Conservation (phyloP, 2,797 vertebrate species). For the Mus caroli region DNA sequence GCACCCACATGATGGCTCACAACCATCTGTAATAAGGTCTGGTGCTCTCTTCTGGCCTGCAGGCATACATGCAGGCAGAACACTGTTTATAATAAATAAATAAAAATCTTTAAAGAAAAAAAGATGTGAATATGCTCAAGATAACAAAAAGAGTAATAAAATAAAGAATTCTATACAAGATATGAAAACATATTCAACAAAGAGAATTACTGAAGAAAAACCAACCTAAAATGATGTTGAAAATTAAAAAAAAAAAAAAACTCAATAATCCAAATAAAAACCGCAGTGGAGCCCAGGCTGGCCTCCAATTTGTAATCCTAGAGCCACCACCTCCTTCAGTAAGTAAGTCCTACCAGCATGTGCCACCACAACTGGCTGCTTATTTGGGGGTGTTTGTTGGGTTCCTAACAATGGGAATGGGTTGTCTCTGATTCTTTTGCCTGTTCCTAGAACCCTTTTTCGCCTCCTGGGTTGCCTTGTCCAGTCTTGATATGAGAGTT, state of each 20-base stretch:
- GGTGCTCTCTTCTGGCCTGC: too few relatives aligned
- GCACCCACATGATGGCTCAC: too few relatives aligned
- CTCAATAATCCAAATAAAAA: not conserved
- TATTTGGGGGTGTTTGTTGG: not conserved
- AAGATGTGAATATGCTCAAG: not conserved
- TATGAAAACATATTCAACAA: not conserved
- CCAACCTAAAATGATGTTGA: not conserved
- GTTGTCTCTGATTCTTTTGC: not conserved
- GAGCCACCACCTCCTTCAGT: not conserved
- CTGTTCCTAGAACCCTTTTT: not conserved
- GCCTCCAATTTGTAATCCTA: not conserved
- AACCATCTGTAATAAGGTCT: too few relatives aligned
- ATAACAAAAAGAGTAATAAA: not conserved
- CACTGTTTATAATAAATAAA: too few relatives aligned
- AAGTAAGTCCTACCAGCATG: not conserved
- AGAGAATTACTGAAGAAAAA: not conserved
- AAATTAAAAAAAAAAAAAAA: not conserved
- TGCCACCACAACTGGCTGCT: too few relatives aligned
- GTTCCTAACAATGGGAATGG: not conserved
- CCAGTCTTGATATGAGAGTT: not conserved
- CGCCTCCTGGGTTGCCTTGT: not conserved
- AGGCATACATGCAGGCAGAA: too few relatives aligned
- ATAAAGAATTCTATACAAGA: not conserved
- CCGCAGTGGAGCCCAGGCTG: not conserved
- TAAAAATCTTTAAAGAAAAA: too few relatives aligned